Evolutionary conservation across 2,113 vertebrate genomes (phyloP).

Genomic region (Alligator mississippiensis): DNA sequence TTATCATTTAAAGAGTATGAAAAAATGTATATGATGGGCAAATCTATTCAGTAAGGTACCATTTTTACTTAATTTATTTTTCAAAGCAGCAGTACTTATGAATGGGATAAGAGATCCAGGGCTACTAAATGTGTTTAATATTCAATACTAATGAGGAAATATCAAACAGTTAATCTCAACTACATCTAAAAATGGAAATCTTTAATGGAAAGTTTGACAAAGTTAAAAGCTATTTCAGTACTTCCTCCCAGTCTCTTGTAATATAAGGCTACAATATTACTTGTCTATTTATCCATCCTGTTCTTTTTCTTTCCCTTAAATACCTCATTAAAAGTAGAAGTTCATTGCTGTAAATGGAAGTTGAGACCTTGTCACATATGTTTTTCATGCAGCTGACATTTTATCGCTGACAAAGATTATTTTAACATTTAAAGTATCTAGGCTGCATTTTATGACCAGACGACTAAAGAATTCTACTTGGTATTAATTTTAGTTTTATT

Average conservation of each 20-base stretch:
- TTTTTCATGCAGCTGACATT: not conserved
- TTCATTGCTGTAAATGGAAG: not conserved
- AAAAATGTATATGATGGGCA: rapidly evolving
- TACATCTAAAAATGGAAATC: not conserved
- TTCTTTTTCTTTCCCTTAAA: not conserved
- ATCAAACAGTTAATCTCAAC: not conserved
- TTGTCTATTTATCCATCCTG: not conserved
- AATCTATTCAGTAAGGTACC: rapidly evolving
- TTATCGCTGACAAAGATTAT: not conserved
- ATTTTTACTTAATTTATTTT: not conserved
- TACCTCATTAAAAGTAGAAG: not conserved
- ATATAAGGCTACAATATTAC: not conserved
- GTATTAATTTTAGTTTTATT: conserved; percentile 6
- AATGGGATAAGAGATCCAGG: not conserved
- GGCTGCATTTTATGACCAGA: not conserved
- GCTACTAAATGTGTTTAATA: not conserved
- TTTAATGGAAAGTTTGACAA: not conserved
- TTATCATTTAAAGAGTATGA: not conserved
- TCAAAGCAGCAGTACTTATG: not conserved
- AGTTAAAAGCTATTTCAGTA: not conserved
- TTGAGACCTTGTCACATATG: not conserved
- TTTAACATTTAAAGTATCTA: not conserved
- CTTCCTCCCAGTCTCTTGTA: not conserved
- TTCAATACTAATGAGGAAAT: not conserved
- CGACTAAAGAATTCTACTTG: not conserved